Percentiles rank a stretch among this genome's conserved stretches.
These are phyloP conservation scores for Eupeodes luniger DNA, from an alignment of 2,888 invertebrate genomes.

Conservation along the genomic window DNA sequence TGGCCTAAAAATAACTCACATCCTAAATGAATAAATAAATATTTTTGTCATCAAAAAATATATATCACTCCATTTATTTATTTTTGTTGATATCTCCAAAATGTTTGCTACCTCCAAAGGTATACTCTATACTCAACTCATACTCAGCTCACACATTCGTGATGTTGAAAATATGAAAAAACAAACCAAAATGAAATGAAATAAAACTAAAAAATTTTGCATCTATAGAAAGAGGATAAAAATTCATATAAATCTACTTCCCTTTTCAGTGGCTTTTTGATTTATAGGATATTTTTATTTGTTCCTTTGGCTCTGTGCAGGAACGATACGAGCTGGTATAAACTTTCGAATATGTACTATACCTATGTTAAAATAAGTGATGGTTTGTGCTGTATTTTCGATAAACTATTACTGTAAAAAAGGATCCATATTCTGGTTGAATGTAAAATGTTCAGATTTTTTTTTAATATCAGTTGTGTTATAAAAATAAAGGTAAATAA, in stretches of 20 bases:
- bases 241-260: slow-evolving; percentile 35
- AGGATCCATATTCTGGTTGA: too few species aligned
- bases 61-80: slow-evolving; percentile 6
- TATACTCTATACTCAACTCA: not conserved
- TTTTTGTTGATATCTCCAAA: not conserved
- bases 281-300: slow-evolving; percentile 72
- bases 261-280: slow-evolving; percentile 50
- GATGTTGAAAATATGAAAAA: slow-evolving; percentile 1
- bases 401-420: too few species aligned
- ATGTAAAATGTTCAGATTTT: too few species aligned
- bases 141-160: not conserved
- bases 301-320: slow-evolving; percentile 60
- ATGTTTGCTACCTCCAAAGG: not conserved
- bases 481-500: too few species aligned
- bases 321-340: not conserved
- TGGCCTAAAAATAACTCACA: not conserved
- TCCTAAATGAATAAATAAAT: slow-evolving; percentile 37
- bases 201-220: not conserved
- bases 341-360: too few species aligned
- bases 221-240: not conserved
- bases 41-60: slow-evolving; percentile 50
- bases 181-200: not conserved
- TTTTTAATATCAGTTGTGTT: too few species aligned
- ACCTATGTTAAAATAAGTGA: too few species aligned
- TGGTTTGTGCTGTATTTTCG: too few species aligned